Conservation (phyloP, 2,113 vertebrate species). For the Elephantulus edwardii region DNA sequence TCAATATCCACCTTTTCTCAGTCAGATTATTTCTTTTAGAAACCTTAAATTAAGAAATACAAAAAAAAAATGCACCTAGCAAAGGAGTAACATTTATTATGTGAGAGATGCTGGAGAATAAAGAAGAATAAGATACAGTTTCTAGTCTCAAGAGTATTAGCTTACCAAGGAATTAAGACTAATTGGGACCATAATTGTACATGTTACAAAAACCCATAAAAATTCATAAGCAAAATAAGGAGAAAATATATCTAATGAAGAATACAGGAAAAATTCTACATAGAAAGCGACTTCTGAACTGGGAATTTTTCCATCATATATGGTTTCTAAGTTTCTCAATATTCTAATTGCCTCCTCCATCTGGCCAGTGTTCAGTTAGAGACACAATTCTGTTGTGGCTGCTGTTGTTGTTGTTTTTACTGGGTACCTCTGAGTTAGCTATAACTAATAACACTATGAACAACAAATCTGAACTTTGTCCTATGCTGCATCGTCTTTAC, state of each 20-base stretch:
- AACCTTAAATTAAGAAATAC: conserved; percentile 26
- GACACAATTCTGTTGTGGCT: no score
- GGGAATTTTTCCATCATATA: background rate
- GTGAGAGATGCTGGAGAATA: background rate
- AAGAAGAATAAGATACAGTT: background rate
- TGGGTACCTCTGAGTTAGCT: no score
- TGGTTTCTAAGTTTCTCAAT: background rate
- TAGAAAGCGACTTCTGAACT: background rate
- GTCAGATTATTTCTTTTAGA: background rate
- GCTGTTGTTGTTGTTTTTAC: no score
- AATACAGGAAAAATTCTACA: background rate
- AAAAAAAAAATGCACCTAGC: background rate
- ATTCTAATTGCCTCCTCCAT: background rate
- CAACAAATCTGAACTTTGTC: no score
- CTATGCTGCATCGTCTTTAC: no score
- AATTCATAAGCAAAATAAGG: background rate
- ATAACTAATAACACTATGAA: no score
- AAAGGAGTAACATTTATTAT: conserved; percentile 32
- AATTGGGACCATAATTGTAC: background rate
- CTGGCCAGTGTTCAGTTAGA: background rate
- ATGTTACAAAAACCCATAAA: background rate
- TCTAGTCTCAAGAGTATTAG: background rate
- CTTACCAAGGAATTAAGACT: background rate
- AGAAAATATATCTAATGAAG: background rate
- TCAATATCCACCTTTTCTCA: background rate